Percentiles rank a stretch among this genome's conserved stretches.
Conservation (phyloP, 2,797 vertebrate species). For the Yasuhikotakia modesta region DNA sequence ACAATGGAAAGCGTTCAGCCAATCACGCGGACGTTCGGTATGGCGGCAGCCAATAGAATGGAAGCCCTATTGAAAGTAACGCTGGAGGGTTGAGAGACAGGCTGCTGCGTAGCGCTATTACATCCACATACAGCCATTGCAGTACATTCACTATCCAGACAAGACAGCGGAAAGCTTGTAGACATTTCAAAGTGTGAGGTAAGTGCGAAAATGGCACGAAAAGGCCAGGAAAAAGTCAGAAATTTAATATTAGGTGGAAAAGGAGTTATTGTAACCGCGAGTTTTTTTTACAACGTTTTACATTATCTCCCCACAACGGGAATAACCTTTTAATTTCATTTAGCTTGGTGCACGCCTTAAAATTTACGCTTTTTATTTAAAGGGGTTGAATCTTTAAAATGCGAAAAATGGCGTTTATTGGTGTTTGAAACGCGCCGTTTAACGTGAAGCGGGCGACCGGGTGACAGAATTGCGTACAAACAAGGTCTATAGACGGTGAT, state of each 20-base stretch:
- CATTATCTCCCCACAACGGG: slow-evolving; percentile 41
- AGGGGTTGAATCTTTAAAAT: background rate
- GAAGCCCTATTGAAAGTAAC: slow-evolving; percentile 91
- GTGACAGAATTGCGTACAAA: slow-evolving; percentile 63
- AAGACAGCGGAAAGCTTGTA: slow-evolving; percentile 80
- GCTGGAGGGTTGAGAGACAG: slow-evolving; percentile 92
- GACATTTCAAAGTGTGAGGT: slow-evolving; percentile 70
- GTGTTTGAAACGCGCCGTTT: slow-evolving; percentile 9
- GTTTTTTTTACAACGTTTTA: slow-evolving; percentile 16
- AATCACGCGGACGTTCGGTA: slow-evolving; percentile 76
- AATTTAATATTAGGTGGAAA: too few species aligned
- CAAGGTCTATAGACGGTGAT: slow-evolving; percentile 77
- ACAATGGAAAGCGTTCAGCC: slow-evolving; percentile 89
- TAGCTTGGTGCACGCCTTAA: slow-evolving; percentile 32
- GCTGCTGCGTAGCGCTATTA: slow-evolving; percentile 92
- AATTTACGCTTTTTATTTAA: background rate
- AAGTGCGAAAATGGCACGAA: slow-evolving; percentile 57
- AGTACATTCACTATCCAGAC: slow-evolving; percentile 91
- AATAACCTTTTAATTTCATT: slow-evolving; percentile 52
- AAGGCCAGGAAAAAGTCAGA: slow-evolving; percentile 57
- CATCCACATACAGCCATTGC: slow-evolving; percentile 93
- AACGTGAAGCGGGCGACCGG: slow-evolving; percentile 62
- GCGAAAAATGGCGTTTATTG: background rate
- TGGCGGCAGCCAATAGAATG: slow-evolving; percentile 86
- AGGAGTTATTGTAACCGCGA: slow-evolving; percentile 14